phyloP scores from a whole-genome alignment of 2,888 invertebrate species.

The Drosophila buzzatii region DNA sequence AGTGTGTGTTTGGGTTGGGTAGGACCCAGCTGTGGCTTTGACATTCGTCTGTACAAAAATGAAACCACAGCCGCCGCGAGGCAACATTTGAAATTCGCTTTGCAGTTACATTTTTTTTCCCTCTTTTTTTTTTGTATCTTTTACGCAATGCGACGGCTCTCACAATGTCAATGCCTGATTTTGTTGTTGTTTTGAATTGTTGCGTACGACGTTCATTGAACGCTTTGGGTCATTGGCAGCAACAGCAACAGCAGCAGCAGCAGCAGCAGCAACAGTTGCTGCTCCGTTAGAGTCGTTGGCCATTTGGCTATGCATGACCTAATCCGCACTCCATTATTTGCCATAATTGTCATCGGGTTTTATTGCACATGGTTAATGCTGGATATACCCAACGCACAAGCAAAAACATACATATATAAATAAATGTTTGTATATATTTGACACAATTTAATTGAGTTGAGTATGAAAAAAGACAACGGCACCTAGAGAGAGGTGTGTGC shows the following conservation, averaged over 20 bases:
- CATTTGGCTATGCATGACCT: slow-evolving; percentile 63
- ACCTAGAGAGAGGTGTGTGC: slow-evolving; percentile 44
- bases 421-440: slow-evolving; percentile 15
- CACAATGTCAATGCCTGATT: slow-evolving; percentile 58
- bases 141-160: slow-evolving; percentile 52
- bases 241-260: slow-evolving; percentile 13
- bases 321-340: slow-evolving; percentile 54
- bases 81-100: slow-evolving; percentile 32
- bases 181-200: slow-evolving; percentile 18
- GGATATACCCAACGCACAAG: slow-evolving; percentile 3
- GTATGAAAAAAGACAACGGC: slow-evolving; percentile 15
- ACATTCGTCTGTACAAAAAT: slow-evolving; percentile 54
- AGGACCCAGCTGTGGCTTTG: slow-evolving; percentile 50
- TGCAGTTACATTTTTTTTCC: slow-evolving; percentile 19
- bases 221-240: slow-evolving; percentile 57
- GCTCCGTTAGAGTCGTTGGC: slow-evolving; percentile 51
- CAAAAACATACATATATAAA: not conserved
- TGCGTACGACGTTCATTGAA: slow-evolving; percentile 51
- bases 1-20: slow-evolving; percentile 8
- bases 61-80: slow-evolving; percentile 39
- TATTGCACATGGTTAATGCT: slow-evolving; percentile 31
- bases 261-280: slow-evolving; percentile 16
- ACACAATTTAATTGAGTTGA: slow-evolving; percentile 55
- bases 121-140: slow-evolving; percentile 23
- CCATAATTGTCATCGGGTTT: slow-evolving; percentile 55